phyloP scores from a whole-genome alignment of 2,113 vertebrate species.

The Meleagris gallopavo region DNA sequence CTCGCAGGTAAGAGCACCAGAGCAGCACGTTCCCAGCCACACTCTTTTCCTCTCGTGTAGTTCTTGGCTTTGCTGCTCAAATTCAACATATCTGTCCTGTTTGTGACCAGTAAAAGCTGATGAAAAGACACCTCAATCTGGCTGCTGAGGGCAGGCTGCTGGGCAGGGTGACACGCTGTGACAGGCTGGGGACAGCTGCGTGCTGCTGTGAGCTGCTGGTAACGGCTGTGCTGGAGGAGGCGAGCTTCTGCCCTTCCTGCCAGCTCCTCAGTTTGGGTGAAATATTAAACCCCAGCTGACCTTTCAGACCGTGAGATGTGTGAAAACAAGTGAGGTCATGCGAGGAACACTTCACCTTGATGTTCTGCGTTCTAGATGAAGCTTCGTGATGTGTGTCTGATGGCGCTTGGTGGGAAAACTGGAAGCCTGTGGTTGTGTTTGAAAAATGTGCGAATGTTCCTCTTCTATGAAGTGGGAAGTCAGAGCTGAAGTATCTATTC shows the following conservation, averaged over 20 bases:
- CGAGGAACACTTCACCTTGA: background rate
- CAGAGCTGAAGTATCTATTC: background rate
- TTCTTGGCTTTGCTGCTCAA: background rate
- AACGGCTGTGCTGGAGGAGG: background rate
- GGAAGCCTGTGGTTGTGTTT: background rate
- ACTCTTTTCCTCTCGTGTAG: background rate
- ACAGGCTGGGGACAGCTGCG: background rate
- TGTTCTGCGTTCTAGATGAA: background rate
- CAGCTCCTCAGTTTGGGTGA: background rate
- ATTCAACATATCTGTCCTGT: accelerated
- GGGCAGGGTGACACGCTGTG: accelerated
- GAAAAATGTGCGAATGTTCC: background rate
- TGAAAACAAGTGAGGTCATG: background rate
- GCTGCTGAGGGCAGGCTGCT: background rate
- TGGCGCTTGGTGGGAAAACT: background rate
- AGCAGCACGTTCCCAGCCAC: background rate
- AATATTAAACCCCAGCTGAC: background rate
- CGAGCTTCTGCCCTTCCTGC: background rate
- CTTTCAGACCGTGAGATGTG: background rate
- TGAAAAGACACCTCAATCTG: background rate
- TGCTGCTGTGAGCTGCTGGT: accelerated
- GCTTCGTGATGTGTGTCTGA: background rate
- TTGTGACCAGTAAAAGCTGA: background rate
- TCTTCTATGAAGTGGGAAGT: background rate
- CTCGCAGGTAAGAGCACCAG: slow-evolving; percentile 92